These are phyloP conservation scores for Acanthiza pusilla DNA, from an alignment of 2,797 vertebrate genomes.

Conservation along the genomic window DNA sequence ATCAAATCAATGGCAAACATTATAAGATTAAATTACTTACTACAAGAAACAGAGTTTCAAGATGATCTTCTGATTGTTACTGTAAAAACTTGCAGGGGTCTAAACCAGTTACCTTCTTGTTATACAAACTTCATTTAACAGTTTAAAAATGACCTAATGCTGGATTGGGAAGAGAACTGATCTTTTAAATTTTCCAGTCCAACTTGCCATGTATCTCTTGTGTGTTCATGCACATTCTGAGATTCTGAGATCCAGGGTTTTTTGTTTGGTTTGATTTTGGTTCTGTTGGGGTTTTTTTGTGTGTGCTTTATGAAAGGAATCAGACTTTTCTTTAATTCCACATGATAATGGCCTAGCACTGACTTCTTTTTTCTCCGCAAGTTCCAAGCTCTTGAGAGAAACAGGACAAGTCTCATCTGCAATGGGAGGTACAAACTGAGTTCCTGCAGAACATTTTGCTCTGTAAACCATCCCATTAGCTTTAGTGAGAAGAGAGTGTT, in stretches of 20 bases:
- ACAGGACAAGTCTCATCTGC: neutral
- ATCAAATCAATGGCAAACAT: neutral
- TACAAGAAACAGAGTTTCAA: neutral
- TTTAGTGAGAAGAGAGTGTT: neutral
- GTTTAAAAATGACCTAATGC: neutral
- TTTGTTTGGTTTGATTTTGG: neutral
- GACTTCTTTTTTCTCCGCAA: neutral
- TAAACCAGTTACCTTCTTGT: neutral
- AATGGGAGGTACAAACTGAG: neutral
- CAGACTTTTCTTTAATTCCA: neutral
- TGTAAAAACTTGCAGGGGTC: neutral
- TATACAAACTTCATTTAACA: neutral
- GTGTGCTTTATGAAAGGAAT: neutral
- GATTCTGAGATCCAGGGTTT: fast-evolving
- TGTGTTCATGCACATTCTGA: neutral
- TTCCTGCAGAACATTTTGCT: neutral
- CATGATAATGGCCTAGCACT: neutral
- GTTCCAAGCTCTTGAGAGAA: neutral
- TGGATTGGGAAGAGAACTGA: neutral
- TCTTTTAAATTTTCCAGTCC: neutral
- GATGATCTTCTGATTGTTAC: neutral
- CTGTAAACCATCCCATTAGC: neutral
- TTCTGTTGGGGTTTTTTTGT: neutral
- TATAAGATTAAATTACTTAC: neutral
- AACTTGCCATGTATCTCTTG: neutral